Evolutionary conservation across 2,113 vertebrate genomes (phyloP).

Genomic region (Argyrosomus japonicus): DNA sequence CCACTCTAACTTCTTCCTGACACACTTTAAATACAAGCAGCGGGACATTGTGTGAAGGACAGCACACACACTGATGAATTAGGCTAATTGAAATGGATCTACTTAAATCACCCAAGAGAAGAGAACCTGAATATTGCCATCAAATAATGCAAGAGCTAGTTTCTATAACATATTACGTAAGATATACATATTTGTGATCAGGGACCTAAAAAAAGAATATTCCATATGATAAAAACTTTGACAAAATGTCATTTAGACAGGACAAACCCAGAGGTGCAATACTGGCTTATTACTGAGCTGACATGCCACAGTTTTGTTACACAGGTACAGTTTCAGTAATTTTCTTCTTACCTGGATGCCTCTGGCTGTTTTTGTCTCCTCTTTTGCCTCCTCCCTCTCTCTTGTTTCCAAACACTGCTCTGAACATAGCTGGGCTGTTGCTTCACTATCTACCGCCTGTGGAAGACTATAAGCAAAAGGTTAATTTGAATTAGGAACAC

Average conservation of each 20-base stretch:
- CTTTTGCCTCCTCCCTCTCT: conserved; percentile 62
- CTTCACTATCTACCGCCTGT: conserved; percentile 31
- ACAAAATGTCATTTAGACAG: neutral
- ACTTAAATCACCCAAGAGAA: conserved; percentile 78
- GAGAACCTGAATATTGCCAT: conserved; percentile 57
- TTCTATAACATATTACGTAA: neutral
- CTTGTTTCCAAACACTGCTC: conserved; percentile 79
- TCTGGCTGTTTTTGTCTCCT: conserved; percentile 61
- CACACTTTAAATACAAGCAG: conserved; percentile 78
- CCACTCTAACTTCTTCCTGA: conserved; percentile 76
- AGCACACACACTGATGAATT: conserved; percentile 73
- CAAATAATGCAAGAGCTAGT: conserved; percentile 54
- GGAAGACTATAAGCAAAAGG: conserved; percentile 32
- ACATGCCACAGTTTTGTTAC: conserved; percentile 14
- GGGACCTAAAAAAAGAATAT: neutral
- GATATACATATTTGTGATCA: neutral
- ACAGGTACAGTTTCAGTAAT: neutral
- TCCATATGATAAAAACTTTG: neutral
- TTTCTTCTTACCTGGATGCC: conserved; percentile 64
- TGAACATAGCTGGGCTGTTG: conserved; percentile 73
- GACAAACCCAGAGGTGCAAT: neutral
- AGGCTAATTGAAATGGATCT: conserved; percentile 81
- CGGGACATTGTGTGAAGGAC: conserved; percentile 73
- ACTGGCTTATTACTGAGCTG: neutral
- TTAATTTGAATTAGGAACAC: conserved; percentile 23